Evolutionary conservation across 2,113 vertebrate species (phyloP), one percentile per base, ranked within the genome.

Genomic region (Nothocercus nigrocapillus): DNA sequence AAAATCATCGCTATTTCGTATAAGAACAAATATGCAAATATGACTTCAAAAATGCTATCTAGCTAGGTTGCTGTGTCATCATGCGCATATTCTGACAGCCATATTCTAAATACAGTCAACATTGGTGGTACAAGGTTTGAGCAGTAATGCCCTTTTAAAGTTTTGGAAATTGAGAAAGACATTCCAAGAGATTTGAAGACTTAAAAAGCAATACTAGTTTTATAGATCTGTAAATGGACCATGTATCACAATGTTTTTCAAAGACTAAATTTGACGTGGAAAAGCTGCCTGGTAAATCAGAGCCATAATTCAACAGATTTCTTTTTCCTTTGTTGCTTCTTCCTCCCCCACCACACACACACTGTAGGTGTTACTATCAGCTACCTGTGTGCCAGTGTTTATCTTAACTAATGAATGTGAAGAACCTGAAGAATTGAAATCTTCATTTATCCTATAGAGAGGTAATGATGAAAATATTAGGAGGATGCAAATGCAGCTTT

Each of bases 341-440:
- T 36, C 36, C 36, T n/a, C 36, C 36, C 36, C 36, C 36, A 36
- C 36, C 36, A n/a, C n/a, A n/a, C n/a, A n/a, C 36, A 6, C 36
- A 5, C n/a, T 28, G 40, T 82, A 93, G 79, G 75, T 95, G 93
- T 90, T 95, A 84, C 89, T 88, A 68, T 75, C 76, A 95, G 75
- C 64, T 95, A 44, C 28, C 64, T 70, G 9, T 69, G 38, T 88
- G 89, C 45, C 19, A 27, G 45, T 70, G 36, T 64, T 90, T 85
- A 78, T 95, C 91, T 88, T 76, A 93, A 88, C 61, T 93, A 95
- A 94, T 83, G 61, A 74, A 81, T 77, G 58, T 56, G 32, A 91
- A 67, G 36, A 85, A 40, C 20, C 36, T 78, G 61, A 77, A 74
- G 38, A 93, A 86, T 30, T 9, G 24, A 32, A 38, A 70, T 61